Evolutionary conservation across 2,113 vertebrate species (phyloP).

Genomic region (Irena cyanogastra): DNA sequence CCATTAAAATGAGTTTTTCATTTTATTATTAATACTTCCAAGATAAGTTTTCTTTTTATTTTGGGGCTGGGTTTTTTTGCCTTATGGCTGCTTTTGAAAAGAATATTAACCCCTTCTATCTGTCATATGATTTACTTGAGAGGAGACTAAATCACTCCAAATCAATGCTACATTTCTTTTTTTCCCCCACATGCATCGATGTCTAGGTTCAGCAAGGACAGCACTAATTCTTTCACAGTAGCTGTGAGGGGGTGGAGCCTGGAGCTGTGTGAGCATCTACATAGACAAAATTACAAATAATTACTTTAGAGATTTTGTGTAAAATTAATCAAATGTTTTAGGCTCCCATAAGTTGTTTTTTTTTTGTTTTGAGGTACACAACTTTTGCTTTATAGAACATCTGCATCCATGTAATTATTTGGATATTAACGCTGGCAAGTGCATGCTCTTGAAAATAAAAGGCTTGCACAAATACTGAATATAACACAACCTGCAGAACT

Average conservation of each 20-base stretch:
- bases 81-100: background rate
- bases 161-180: background rate
- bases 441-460: background rate
- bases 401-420: background rate
- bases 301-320: background rate
- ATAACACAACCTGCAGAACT: background rate
- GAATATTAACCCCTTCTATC: background rate
- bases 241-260: background rate
- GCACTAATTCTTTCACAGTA: background rate
- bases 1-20: background rate
- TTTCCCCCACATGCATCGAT: accelerated
- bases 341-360: background rate
- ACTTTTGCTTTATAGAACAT: background rate
- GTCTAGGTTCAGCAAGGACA: background rate
- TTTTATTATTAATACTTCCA: background rate
- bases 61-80: accelerated
- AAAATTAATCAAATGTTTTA: background rate
- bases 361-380: background rate
- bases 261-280: background rate
- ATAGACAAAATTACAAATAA: background rate
- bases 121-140: background rate
- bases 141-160: background rate
- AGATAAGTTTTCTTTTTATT: background rate
- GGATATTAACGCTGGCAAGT: background rate
- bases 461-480: background rate